Base-by-base conservation (phyloP, 1,140 invertebrate species). In the Cotesia chilonis region DNA sequence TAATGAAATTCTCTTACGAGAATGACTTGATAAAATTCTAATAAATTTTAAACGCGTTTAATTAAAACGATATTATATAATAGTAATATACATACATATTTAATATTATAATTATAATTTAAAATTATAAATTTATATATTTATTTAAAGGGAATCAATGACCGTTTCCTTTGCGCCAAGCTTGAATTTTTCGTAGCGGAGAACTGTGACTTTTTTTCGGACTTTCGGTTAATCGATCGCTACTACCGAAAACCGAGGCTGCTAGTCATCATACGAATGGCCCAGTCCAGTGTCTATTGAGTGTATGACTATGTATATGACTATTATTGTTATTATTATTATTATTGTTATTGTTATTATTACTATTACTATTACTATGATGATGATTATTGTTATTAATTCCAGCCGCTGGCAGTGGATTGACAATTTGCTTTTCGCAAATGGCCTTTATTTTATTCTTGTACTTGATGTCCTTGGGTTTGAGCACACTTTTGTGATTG, bases 401-500 rank as follows among this genome's bases (percentile, higher is more conserved):
- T 41, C 74, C 76, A 1, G 76, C 70, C 0, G 74, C 60, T 66
- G 37, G 60, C 38, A 37, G 74, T 71, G 2, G n/a, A 14, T 74
- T 75, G 12, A 81, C 83, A 61, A 85, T 81, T 65, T 83, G 85
- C 28, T 87, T 86, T 41, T 83, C 73, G n/a, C 85, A 79, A 4
- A 83, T 83, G 4, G 79, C 82, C 37, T 88, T 87, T 10, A 87
- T 85, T 37, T 82, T 86, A 55, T 81, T 85, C 71, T 87, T 87
- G 70, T 87, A 89, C 77, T 94, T 94, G 9, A 94, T 89, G 80
- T 94, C 92, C 83, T 92, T 94, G 67, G 92, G 92, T 77, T 94
- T 94, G 64, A 93, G 79, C 81, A 94, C 91, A 75, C 88, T 92
- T 75, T 92, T 92, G 78, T 94, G 93, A 82, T 93, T 94, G 76